phyloP scores from a whole-genome alignment of 2,888 invertebrate species.

The Cordilura impudica region DNA sequence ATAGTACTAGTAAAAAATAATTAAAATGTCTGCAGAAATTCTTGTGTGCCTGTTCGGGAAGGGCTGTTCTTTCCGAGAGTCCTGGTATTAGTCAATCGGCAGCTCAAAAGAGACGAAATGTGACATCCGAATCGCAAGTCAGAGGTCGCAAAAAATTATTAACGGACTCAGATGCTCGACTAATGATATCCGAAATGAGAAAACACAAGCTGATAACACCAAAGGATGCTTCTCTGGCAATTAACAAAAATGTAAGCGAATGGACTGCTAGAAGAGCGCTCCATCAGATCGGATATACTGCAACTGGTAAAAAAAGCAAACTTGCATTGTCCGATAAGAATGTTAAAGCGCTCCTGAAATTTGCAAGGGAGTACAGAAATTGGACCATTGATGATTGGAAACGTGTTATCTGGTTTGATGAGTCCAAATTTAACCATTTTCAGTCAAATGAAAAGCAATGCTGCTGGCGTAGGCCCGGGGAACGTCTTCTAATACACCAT shows the following conservation, averaged over 20 bases:
- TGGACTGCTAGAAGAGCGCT: conserved; percentile 21
- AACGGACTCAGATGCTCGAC: neutral
- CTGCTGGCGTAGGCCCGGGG: neutral
- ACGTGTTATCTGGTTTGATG: conserved; percentile 44
- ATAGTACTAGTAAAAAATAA: no score
- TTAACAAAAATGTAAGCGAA: neutral
- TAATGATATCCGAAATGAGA: neutral
- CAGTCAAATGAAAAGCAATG: conserved; percentile 19
- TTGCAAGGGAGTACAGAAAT: neutral
- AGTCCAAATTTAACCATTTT: conserved; percentile 41
- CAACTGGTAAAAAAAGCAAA: neutral
- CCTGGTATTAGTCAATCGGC: no score
- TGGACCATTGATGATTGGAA: no score
- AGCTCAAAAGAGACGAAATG: neutral
- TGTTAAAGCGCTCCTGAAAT: neutral
- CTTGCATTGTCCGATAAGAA: conserved; percentile 2
- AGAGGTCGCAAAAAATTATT: neutral
- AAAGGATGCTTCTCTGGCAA: neutral
- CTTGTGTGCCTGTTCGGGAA: no score
- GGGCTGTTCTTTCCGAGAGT: no score
- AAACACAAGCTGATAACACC: neutral
- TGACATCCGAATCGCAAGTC: neutral
- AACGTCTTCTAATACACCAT: conserved; percentile 2
- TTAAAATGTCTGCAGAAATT: no score
- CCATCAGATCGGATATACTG: conserved; percentile 3